Evolutionary conservation across 2,797 vertebrate species (phyloP).

Genomic region (Halcyon leucocephala): DNA sequence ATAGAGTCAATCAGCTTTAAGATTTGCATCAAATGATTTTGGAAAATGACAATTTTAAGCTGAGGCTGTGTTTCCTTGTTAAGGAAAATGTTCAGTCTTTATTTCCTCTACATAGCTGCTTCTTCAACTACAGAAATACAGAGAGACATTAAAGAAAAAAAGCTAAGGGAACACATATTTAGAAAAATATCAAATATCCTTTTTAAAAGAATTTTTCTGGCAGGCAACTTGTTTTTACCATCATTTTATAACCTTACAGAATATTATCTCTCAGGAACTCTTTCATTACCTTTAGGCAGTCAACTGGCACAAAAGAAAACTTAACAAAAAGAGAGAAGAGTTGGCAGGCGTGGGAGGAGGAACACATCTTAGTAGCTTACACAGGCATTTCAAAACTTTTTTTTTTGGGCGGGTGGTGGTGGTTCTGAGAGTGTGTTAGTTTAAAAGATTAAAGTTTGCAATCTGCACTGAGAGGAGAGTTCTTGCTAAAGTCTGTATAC

Average conservation of each 20-base stretch:
- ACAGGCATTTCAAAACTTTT: slow-evolving; percentile 46
- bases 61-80: background rate
- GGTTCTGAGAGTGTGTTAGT: slow-evolving; percentile 57
- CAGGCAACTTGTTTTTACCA: background rate
- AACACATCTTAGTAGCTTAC: background rate
- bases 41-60: background rate
- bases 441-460: slow-evolving; percentile 80
- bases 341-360: background rate
- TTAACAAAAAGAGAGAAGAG: background rate
- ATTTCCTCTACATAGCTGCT: background rate
- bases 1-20: background rate
- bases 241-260: background rate
- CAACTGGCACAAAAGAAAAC: background rate
- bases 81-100: background rate
- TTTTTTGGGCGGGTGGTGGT: background rate
- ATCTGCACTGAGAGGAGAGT: slow-evolving; percentile 26
- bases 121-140: background rate
- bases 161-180: background rate
- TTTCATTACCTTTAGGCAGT: background rate
- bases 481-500: slow-evolving; percentile 73
- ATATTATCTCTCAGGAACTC: background rate
- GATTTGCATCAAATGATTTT: background rate
- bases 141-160: background rate
- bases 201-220: background rate
- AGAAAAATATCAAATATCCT: background rate